phyloP scores from a whole-genome alignment of 2,888 invertebrate genomes.

The Hetaerina titia region DNA sequence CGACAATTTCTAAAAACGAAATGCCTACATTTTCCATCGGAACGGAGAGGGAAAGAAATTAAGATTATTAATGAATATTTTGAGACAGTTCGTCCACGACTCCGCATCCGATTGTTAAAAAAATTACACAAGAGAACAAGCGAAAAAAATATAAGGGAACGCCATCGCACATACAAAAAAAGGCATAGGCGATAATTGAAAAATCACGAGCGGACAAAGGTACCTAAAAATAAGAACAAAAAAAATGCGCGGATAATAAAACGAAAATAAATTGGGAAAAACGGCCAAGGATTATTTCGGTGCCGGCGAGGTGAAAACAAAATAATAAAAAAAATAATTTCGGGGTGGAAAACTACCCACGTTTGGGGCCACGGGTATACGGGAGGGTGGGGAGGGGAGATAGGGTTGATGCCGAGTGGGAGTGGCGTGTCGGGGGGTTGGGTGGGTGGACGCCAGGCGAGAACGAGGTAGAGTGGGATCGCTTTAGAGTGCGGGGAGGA shows the following conservation, averaged over 20 bases:
- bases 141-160: not conserved
- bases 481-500: not conserved
- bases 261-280: constrained; percentile 5
- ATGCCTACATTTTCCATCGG: not conserved
- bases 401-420: not conserved
- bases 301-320: not conserved
- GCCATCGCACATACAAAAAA: not conserved
- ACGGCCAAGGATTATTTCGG: not conserved
- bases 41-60: not conserved
- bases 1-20: not conserved
- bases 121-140: not conserved
- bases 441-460: not conserved
- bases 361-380: not conserved
- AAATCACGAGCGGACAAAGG: constrained; percentile 27
- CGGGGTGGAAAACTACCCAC: not conserved
- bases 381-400: not conserved
- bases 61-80: not conserved
- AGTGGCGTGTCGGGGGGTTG: not conserved
- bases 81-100: not conserved
- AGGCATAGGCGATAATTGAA: not conserved
- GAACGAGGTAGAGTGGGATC: not conserved
- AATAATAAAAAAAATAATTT: not conserved
- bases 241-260: not conserved
- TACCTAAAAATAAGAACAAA: not conserved
- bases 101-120: not conserved